Evolutionary conservation across 1,140 invertebrate genomes (phyloP).

Genomic region (Diuraphis noxia): DNA sequence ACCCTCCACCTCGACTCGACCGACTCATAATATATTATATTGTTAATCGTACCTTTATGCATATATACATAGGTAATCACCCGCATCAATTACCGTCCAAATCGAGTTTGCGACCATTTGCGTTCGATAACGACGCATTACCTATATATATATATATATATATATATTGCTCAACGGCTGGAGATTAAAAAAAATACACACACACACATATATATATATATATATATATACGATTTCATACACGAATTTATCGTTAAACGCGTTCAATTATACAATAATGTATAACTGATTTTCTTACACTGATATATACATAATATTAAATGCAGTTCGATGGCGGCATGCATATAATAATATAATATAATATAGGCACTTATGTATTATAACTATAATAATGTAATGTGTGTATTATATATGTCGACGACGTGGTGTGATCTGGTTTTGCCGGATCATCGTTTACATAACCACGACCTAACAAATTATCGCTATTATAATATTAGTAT

Average conservation of each 20-base stretch:
- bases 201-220: no score
- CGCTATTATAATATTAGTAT: not conserved
- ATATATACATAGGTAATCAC: not conserved
- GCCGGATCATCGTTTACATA: slow-evolving; percentile 20
- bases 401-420: not conserved
- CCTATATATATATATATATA: not conserved
- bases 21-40: not conserved
- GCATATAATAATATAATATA: not conserved
- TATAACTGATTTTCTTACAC: not conserved
- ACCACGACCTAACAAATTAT: not conserved
- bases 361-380: not conserved
- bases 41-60: not conserved
- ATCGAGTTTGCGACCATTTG: not conserved
- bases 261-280: not conserved
- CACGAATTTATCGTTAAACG: not conserved
- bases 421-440: slow-evolving; percentile 9
- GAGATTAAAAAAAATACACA: not conserved
- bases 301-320: not conserved
- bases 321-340: not conserved
- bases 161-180: not conserved
- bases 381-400: not conserved
- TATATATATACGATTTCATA: not conserved
- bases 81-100: not conserved
- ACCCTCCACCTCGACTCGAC: not conserved
- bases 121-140: no score